These are phyloP conservation scores for Characodon lateralis DNA, from an alignment of 2,797 vertebrate species.

Conservation along the genomic window DNA sequence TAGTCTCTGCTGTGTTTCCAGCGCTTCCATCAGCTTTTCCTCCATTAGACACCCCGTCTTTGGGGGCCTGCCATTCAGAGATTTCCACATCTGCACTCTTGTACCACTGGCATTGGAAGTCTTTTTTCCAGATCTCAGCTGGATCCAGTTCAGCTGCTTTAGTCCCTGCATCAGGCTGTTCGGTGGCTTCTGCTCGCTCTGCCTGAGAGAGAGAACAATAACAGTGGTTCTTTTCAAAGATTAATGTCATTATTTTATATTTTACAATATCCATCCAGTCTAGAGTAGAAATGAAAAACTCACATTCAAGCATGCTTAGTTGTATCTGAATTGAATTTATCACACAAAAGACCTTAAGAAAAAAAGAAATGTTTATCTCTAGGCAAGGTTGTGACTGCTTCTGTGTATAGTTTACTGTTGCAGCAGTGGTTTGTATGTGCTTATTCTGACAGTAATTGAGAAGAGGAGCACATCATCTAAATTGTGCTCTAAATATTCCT, in stretches of 20 bases:
- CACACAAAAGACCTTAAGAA: neutral
- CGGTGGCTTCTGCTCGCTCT: constrained; percentile 65
- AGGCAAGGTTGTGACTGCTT: neutral
- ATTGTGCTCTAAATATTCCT: neutral
- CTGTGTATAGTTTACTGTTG: neutral
- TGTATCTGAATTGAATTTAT: neutral
- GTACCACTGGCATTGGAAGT: constrained; percentile 85
- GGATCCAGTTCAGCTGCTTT: constrained; percentile 69
- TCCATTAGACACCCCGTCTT: constrained; percentile 59
- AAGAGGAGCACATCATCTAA: neutral
- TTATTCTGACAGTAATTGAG: constrained; percentile 8
- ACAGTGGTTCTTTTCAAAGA: constrained; percentile 13
- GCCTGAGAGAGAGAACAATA: constrained; percentile 42
- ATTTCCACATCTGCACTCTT: constrained; percentile 70
- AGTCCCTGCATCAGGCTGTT: constrained; percentile 58
- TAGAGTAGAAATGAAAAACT: neutral
- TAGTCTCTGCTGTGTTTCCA: constrained; percentile 20
- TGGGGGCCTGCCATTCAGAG: constrained; percentile 77
- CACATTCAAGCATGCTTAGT: neutral
- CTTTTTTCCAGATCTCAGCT: constrained; percentile 78
- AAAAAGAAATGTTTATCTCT: neutral
- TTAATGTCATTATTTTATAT: neutral
- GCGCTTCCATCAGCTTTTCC: constrained; percentile 13
- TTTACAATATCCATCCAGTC: neutral
- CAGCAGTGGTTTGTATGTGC: neutral